Evolutionary conservation across 1,140 invertebrate genomes (phyloP), one percentile per base, ranked within the genome.

Genomic region (Ceratitis capitata): DNA sequence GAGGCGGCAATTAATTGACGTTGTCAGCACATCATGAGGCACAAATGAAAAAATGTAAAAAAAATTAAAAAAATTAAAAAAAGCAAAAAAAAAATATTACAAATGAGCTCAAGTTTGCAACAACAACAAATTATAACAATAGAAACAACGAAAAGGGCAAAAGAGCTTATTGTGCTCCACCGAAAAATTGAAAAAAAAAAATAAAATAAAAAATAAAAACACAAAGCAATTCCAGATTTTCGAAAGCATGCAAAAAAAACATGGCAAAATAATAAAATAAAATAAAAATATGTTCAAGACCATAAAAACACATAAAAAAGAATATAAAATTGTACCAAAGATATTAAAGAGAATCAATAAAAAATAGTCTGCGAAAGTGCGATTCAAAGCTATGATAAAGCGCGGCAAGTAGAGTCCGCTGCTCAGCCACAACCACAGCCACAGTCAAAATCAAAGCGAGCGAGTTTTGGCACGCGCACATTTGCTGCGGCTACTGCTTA

Each of bases 1-100:
- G 69, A 78, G 42, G 69, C n/a, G 39, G 42, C 42, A 78, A 78
- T 78, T 78, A 78, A 78, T 78, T 78, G 42, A 19, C 12, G n/a
- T 19, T 78, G 69, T 42, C 39, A 78, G 69, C 69, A 78, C 39
- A 45, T 45, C n/a, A n/a, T n/a, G 39, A 78, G 45, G 23, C 45
- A 64, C 23, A 78, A 45, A 45, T 14, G 3, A n/a, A 14, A 16
- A 26, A 61, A 12, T 61, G 23, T n/a, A n/a, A n/a, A n/a, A n/a
- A n/a, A n/a, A n/a, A n/a, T n/a, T n/a, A n/a, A n/a, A n/a, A n/a
- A 61, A 61, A 61, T 61, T 26, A 26, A 12, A 78, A 78, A 78
- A 26, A 64, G n/a, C 16, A 3, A 1, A 42, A 10, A n/a, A 47
- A 45, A 42, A 78, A 78, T 19, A 47, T 19, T 16, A 42, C 32